Percentiles rank a stretch among this genome's conserved stretches.
These are phyloP conservation scores for Agrilus mali DNA, from an alignment of 2,888 invertebrate species.

Conservation along the genomic window DNA sequence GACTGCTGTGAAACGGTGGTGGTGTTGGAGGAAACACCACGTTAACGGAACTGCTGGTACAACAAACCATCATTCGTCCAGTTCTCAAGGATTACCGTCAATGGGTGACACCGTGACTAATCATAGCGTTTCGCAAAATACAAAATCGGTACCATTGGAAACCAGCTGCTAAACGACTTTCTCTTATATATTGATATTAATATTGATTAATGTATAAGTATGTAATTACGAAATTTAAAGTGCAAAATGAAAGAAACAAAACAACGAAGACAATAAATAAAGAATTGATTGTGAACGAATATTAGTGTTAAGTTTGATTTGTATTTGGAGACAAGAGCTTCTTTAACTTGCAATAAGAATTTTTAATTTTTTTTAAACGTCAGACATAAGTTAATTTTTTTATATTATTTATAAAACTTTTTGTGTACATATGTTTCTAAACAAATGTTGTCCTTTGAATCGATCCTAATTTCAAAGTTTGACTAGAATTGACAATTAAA, in stretches of 20 bases:
- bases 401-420: too few species aligned
- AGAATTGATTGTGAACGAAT: too few species aligned
- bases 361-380: too few species aligned
- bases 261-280: too few species aligned
- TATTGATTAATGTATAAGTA: slow-evolving; percentile 2
- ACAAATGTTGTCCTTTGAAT: too few species aligned
- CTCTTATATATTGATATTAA: not conserved
- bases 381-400: too few species aligned
- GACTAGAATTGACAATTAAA: too few species aligned
- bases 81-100: slow-evolving; percentile 71
- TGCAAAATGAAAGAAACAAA: not conserved
- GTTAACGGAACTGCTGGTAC: slow-evolving; percentile 44
- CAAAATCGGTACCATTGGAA: slow-evolving; percentile 37
- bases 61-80: slow-evolving; percentile 56
- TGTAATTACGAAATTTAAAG: not conserved
- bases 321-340: too few species aligned
- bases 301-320: too few species aligned
- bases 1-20: slow-evolving; percentile 52
- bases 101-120: slow-evolving; percentile 64
- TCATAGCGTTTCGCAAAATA: slow-evolving; percentile 52
- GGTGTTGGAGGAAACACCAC: slow-evolving; percentile 32
- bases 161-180: slow-evolving; percentile 36
- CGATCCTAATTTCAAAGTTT: too few species aligned
- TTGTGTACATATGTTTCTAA: too few species aligned
- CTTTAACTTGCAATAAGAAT: too few species aligned